These are phyloP conservation scores for Leuciscus waleckii DNA, from an alignment of 2,797 vertebrate genomes.

Conservation along the genomic window DNA sequence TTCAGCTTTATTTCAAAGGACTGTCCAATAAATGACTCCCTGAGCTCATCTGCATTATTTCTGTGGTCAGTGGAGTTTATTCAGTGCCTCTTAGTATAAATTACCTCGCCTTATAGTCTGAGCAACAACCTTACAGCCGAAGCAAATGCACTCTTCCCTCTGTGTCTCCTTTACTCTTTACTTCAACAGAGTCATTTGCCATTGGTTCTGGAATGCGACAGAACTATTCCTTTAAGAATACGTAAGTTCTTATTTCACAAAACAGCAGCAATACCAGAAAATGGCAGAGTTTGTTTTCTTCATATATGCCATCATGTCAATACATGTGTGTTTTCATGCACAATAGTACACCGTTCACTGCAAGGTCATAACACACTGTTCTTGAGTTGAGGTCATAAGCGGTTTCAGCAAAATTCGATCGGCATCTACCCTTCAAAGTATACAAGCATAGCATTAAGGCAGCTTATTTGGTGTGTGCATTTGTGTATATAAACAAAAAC, in stretches of 20 bases:
- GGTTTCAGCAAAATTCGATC: neutral
- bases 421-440: neutral
- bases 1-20: constrained; percentile 10
- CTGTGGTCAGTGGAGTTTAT: constrained; percentile 57
- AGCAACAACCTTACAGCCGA: constrained; percentile 75
- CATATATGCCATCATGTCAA: neutral
- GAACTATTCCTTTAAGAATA: neutral
- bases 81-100: constrained; percentile 46
- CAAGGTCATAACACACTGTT: constrained; percentile 2
- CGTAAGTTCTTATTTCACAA: neutral
- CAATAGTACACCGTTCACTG: neutral
- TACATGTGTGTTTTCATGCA: neutral
- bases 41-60: constrained; percentile 67
- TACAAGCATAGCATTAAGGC: neutral
- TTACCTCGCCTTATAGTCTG: constrained; percentile 62
- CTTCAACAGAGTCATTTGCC: constrained; percentile 48
- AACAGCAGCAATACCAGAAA: neutral
- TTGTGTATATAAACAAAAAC: neutral
- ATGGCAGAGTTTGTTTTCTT: neutral
- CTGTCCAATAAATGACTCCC: neutral
- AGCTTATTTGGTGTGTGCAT: neutral
- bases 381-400: neutral
- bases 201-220: neutral
- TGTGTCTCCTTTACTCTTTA: constrained; percentile 65
- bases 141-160: constrained; percentile 64